Evolutionary conservation across 2,888 invertebrate genomes (phyloP), one percentile per base, ranked within the genome.

Genomic region (Oxyteleia sp.): DNA sequence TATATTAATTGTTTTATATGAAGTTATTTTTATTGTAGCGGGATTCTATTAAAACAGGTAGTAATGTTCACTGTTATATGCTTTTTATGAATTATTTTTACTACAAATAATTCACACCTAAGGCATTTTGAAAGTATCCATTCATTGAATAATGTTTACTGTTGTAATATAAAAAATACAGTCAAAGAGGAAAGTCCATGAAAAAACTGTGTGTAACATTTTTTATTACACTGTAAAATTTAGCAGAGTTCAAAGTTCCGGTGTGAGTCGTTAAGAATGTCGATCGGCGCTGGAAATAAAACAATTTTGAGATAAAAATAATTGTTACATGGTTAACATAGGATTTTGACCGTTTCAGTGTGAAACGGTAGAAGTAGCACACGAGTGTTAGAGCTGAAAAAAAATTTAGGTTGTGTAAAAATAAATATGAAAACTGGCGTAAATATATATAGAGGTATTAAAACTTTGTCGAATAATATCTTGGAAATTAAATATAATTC

Each of bases 241-340:
- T 29, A 13, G 51, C 29, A 51, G 13, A 51, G 51, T 51, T 51
- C 26, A 51, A 51, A 51, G 29, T 51, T 26, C 15, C 20, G 4
- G 11, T 29, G 51, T 51, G 29, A 51, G 29, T 51, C 51, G 51
- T 51, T 51, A 51, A 51, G 51, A 51, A 29, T 49, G 29, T 29
- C 51, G 51, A 51, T 51, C 29, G 13, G 8, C 15, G 29, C 13
- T 11, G 26, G 13, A 32, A 29, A 51, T 51, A 51, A 29, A 26
- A 51, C 29, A 51, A 29, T 29, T 29, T 13, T 15, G 29, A 13
- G 15, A 26, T 5, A 26, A 51, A 51, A 51, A 3, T 43, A 3
- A 43, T 43, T 43, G n/a, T n/a, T n/a, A 11, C 15, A 1, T 4
- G 13, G 15, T 13, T 43, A 13, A 13, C 43, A 15, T 15, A n/a